phyloP scores from a whole-genome alignment of 2,113 vertebrate genomes.

The Vanacampus margaritifer region DNA sequence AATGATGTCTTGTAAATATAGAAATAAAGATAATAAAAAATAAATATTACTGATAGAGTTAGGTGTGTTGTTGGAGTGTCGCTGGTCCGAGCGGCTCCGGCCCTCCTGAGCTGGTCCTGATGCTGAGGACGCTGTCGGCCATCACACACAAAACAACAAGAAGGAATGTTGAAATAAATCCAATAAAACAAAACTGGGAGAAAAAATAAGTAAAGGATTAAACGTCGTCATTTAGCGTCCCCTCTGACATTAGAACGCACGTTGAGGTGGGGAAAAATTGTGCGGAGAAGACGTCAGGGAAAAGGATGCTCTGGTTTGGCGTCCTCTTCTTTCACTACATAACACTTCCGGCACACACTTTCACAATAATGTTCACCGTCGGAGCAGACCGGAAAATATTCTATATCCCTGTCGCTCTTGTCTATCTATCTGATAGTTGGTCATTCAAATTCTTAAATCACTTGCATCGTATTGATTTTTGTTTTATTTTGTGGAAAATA shows the following conservation, averaged over 20 bases:
- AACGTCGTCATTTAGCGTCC: not conserved
- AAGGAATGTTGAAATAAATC: not conserved
- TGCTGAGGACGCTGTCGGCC: constrained; percentile 36
- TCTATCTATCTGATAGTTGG: too few species aligned
- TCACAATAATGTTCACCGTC: constrained; percentile 3
- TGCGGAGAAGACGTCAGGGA: constrained; percentile 35
- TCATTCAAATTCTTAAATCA: too few species aligned
- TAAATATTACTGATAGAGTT: constrained; percentile 10
- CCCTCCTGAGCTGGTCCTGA: constrained; percentile 34
- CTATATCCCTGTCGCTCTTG: too few species aligned
- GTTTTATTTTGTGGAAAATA: too few species aligned
- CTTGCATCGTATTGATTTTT: too few species aligned
- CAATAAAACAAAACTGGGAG: not conserved
- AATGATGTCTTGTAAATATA: not conserved
- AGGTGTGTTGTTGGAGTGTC: constrained; percentile 31
- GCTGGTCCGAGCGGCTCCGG: constrained; percentile 35
- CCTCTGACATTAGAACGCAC: not conserved
- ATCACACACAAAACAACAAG: constrained; percentile 25
- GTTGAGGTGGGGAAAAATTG: constrained; percentile 6
- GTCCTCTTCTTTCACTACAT: not conserved
- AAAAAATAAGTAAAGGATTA: not conserved
- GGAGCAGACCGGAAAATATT: too few species aligned
- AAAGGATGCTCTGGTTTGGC: constrained; percentile 38
- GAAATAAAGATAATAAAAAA: not conserved
- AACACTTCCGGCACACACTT: constrained; percentile 6